These are phyloP conservation scores for Hemicrepidius hirtus DNA, from an alignment of 2,888 invertebrate genomes.

Conservation along the genomic window DNA sequence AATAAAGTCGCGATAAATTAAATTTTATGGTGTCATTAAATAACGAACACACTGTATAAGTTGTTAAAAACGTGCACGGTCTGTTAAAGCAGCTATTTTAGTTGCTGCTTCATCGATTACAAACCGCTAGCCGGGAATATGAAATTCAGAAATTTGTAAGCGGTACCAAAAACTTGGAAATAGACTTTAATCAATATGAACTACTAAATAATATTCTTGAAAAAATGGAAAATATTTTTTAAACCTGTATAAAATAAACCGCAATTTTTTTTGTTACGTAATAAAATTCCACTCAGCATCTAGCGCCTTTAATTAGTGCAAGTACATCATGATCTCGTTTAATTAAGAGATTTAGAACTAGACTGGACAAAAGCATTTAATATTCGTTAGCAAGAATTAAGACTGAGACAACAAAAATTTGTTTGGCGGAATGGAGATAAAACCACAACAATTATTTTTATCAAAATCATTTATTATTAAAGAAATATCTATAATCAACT, in stretches of 20 bases:
- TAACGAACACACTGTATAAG: constrained; percentile 33
- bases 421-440: background rate
- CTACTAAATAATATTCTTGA: no score
- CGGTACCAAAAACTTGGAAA: background rate
- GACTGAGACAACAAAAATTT: background rate
- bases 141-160: background rate
- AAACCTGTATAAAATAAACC: no score
- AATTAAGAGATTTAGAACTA: background rate
- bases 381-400: constrained; percentile 7
- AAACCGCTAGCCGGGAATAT: background rate
- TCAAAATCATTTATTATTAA: background rate
- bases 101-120: constrained; percentile 12
- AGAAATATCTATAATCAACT: no score
- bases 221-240: no score
- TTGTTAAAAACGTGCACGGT: constrained; percentile 30
- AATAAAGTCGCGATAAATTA: constrained; percentile 31
- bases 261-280: no score
- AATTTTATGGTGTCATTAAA: constrained; percentile 34
- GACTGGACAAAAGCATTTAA: constrained; percentile 15
- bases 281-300: no score
- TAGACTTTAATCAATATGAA: background rate
- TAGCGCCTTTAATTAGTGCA: background rate
- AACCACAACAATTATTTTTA: background rate
- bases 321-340: background rate
- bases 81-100: background rate